Base-by-base conservation (phyloP, 2,888 invertebrate species). In the Horisme vitalbata region DNA sequence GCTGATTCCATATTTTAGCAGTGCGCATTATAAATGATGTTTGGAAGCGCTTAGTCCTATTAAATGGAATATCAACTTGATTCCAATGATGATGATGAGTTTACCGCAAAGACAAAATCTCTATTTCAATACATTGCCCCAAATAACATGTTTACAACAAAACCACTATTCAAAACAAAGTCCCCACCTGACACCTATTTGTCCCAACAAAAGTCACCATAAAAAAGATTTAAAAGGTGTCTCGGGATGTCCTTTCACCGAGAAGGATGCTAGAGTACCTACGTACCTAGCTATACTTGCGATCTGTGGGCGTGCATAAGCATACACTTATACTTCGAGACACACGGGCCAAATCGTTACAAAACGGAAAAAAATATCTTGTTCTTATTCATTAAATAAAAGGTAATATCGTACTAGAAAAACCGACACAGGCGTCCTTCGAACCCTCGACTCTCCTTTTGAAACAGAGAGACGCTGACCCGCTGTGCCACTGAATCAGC, bases 151-250 rank as follows among this genome's bases (percentile, higher is more conserved):
- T 34, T 35, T 20, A 30, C 30, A 38, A 38, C 14, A 32, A 35
- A 33, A 35, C 33, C 41, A 33, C 34, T 24, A 10, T 21, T 39
- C 31, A 35, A 35, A 43, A 41, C 35, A 35, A 31, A 41, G n/a
- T 11, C 31, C 2, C 32, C 39, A 37, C 43, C 41, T 48, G 52
- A 32, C 31, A 53, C 39, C 47, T 21, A 43, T 43, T 34, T 38
- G 26, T 46, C 34, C 26, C 13, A 26, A 36, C 21, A 34, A 38
- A 48, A 41, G 34, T 41, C 28, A 30, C 35, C 50, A 33, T 45
- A 41, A 38, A 55, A 43, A 46, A 52, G 45, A 49, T 55, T 43
- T 43, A 43, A 46, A 54, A 52, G 48, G 41, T 21, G 44, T 45
- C 10, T 33, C 18, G 35, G 39, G 51, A 38, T 41, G 43, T 50